Evolutionary conservation across 92 coral and sea anemone genomes (phyloP).

Genomic region (Anthopleura xanthogrammica): DNA sequence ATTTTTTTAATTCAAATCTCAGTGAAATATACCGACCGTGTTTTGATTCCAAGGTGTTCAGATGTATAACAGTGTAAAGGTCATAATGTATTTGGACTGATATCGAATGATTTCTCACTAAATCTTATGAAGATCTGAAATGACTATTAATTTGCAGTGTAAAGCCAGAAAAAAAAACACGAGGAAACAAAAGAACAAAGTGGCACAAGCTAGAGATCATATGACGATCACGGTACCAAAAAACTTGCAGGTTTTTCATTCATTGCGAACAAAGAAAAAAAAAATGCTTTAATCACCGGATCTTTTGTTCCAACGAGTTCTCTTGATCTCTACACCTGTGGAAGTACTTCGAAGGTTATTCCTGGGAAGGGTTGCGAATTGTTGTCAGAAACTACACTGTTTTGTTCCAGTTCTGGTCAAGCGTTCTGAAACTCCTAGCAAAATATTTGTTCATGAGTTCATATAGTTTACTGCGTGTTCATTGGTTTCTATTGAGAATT

Average conservation of each 20-base stretch:
- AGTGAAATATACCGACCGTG: not conserved
- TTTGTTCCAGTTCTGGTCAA: not conserved
- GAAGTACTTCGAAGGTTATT: not conserved
- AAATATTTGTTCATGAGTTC: constrained; percentile 24
- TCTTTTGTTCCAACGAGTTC: not conserved
- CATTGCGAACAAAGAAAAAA: not conserved
- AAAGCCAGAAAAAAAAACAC: not conserved
- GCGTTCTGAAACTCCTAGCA: not conserved
- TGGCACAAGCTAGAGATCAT: constrained; percentile 11
- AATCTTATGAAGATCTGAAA: not conserved
- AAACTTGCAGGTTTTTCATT: constrained; percentile 11
- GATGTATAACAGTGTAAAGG: not conserved
- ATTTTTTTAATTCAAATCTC: not conserved
- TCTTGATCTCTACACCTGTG: constrained; percentile 9
- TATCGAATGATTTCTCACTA: not conserved
- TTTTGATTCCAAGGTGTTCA: not conserved
- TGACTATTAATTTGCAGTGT: not conserved
- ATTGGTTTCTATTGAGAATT: constrained; percentile 15
- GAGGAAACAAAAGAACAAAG: constrained; percentile 12
- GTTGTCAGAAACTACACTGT: not conserved
- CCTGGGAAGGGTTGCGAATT: not conserved
- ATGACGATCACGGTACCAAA: constrained; percentile 12
- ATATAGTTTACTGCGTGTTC: constrained; percentile 10
- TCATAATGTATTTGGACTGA: not conserved
- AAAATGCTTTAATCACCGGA: not conserved